These are phyloP conservation scores for Caerostris darwini DNA, from an alignment of 1,140 invertebrate species.

Conservation along the genomic window DNA sequence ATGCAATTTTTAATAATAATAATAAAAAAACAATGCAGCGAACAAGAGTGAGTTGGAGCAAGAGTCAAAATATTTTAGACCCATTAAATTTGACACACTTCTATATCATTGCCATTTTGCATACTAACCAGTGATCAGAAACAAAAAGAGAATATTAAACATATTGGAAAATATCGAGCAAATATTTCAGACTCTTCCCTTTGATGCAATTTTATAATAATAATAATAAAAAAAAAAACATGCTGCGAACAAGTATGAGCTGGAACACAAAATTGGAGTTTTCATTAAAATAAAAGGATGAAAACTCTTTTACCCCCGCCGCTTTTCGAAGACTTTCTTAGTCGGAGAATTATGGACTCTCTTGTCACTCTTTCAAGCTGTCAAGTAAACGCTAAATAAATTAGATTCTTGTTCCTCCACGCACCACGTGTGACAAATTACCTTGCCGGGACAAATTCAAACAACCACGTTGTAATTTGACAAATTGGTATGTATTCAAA, in stretches of 20 bases:
- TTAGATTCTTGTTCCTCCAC: conserved; percentile 39
- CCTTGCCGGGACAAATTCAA: conserved; percentile 37
- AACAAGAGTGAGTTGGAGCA: background rate
- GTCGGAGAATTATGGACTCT: conserved; percentile 21
- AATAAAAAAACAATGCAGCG: background rate
- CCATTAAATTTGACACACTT: too few relatives aligned
- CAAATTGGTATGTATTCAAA: conserved; percentile 66
- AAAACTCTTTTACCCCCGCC: background rate
- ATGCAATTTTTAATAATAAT: too few relatives aligned
- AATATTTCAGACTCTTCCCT: background rate
- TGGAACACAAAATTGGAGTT: background rate
- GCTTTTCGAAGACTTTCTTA: background rate
- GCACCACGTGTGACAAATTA: conserved; percentile 31
- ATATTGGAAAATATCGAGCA: background rate
- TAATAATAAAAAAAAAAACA: background rate
- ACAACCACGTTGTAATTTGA: conserved; percentile 66
- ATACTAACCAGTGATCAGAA: too few relatives aligned
- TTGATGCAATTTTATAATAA: background rate
- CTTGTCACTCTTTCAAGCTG: conserved; percentile 13
- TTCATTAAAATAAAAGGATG: conserved; percentile 13
- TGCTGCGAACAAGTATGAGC: background rate
- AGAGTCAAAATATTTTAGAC: too few relatives aligned
- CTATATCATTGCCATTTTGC: too few relatives aligned
- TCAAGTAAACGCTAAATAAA: conserved; percentile 30
- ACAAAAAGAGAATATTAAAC: background rate